Percentiles rank a stretch among this genome's conserved stretches.
Conservation (phyloP, 2,888 invertebrate genomes). For the Plusia festucae region DNA sequence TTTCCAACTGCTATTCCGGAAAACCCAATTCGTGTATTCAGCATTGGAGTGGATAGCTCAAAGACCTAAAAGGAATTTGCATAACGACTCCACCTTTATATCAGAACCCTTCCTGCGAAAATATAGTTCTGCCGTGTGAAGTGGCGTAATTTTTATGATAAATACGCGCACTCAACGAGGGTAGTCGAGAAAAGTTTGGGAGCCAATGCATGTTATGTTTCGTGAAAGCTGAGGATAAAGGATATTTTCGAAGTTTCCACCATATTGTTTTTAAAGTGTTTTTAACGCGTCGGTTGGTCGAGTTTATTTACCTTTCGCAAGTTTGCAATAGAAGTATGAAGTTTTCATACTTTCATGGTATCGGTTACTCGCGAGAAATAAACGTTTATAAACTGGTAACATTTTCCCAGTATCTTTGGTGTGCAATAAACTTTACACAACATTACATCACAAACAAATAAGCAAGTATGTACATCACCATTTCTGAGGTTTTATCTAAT, state of each 20-base stretch:
- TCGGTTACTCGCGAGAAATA: constrained; percentile 1
- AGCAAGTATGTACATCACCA: not conserved
- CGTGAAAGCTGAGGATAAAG: constrained; percentile 34
- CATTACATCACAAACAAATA: not conserved
- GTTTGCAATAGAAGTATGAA: constrained; percentile 1
- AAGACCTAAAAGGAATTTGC: constrained; percentile 63
- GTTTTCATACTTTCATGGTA: constrained; percentile 6
- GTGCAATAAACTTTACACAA: not conserved
- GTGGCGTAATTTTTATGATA: constrained; percentile 67
- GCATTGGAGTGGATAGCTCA: constrained; percentile 43
- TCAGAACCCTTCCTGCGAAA: constrained; percentile 48
- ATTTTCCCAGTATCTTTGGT: not conserved
- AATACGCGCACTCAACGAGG: constrained; percentile 52
- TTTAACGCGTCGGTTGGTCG: constrained; percentile 29
- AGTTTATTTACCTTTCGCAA: constrained; percentile 16
- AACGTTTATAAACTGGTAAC: not conserved
- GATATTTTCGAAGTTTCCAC: constrained; percentile 31
- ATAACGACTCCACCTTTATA: constrained; percentile 60
- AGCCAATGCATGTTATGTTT: constrained; percentile 32
- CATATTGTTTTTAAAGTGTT: constrained; percentile 38
- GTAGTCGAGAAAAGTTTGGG: constrained; percentile 33
- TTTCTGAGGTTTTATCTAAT: not conserved
- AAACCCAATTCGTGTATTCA: constrained; percentile 54
- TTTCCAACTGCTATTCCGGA: constrained; percentile 36
- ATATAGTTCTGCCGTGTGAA: constrained; percentile 56